These are phyloP conservation scores for Brotogeris chrysoptera DNA, from an alignment of 2,797 vertebrate genomes.

Conservation along the genomic window DNA sequence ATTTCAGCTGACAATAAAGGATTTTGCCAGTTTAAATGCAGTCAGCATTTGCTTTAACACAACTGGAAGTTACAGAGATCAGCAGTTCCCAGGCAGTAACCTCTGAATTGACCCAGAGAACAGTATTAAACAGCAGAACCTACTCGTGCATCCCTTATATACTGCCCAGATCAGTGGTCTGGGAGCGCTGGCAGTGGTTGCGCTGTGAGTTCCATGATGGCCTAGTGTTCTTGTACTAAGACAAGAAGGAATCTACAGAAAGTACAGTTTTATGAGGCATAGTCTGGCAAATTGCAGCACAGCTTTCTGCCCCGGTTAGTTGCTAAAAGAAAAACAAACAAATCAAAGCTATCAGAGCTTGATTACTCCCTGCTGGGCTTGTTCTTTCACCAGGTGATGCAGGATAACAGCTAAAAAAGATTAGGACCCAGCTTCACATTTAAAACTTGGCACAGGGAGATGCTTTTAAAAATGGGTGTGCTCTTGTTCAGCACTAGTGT, in stretches of 20 bases:
- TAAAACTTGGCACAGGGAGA: background rate
- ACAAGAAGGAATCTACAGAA: background rate
- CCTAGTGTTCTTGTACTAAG: background rate
- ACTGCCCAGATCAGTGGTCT: background rate
- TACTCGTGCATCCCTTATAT: background rate
- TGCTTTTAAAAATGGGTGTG: background rate
- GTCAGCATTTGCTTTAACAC: conserved; percentile 37
- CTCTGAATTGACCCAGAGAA: background rate
- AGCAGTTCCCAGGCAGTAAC: background rate
- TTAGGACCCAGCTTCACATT: background rate
- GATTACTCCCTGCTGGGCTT: background rate
- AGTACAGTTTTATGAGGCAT: background rate
- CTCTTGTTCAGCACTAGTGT: background rate
- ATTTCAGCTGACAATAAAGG: background rate
- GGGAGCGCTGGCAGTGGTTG: background rate
- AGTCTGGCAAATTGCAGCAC: background rate
- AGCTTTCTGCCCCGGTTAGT: background rate
- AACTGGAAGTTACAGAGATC: background rate
- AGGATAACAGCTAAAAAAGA: background rate
- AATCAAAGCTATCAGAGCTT: background rate
- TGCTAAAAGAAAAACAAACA: background rate
- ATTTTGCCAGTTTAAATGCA: background rate
- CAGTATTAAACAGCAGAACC: background rate
- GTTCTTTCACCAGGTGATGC: background rate
- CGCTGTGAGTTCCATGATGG: background rate